phyloP scores from a whole-genome alignment of 2,797 vertebrate genomes.

The Triplophysa yarkandensis region DNA sequence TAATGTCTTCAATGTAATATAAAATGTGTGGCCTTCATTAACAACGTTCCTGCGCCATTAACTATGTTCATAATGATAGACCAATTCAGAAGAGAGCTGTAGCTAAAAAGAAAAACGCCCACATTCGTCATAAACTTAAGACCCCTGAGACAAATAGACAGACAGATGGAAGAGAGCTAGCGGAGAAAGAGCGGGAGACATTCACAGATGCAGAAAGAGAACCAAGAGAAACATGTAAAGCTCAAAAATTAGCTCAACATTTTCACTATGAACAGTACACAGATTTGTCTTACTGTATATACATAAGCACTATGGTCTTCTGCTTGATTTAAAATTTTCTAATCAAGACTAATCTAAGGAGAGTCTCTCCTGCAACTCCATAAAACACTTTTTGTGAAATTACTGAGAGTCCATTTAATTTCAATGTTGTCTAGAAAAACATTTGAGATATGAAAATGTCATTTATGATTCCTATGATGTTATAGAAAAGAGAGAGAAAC shows the following conservation, averaged over 20 bases:
- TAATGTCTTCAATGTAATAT: conserved; percentile 33
- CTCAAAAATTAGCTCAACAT: background rate
- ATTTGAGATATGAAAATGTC: background rate
- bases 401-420: background rate
- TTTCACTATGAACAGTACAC: background rate
- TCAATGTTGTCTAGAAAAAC: background rate
- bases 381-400: background rate
- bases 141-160: conserved; percentile 29
- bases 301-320: background rate
- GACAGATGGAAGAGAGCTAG: conserved; percentile 11
- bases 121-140: conserved; percentile 14
- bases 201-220: background rate
- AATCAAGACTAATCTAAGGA: background rate
- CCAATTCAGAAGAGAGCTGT: conserved; percentile 8
- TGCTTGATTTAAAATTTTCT: background rate
- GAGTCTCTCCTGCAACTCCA: background rate
- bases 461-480: background rate
- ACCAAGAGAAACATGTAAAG: background rate
- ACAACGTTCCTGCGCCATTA: conserved; percentile 27
- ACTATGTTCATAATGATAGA: conserved; percentile 27
- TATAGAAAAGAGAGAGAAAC: background rate
- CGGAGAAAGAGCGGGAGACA: background rate
- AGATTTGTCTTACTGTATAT: background rate
- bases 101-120: conserved; percentile 25
- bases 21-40: conserved; percentile 29